A percentile compares a stretch with the other conserved stretches of the same genome.
Evolutionary conservation across 2,797 vertebrate species (phyloP).

Genomic region (Sus cebifrons): DNA sequence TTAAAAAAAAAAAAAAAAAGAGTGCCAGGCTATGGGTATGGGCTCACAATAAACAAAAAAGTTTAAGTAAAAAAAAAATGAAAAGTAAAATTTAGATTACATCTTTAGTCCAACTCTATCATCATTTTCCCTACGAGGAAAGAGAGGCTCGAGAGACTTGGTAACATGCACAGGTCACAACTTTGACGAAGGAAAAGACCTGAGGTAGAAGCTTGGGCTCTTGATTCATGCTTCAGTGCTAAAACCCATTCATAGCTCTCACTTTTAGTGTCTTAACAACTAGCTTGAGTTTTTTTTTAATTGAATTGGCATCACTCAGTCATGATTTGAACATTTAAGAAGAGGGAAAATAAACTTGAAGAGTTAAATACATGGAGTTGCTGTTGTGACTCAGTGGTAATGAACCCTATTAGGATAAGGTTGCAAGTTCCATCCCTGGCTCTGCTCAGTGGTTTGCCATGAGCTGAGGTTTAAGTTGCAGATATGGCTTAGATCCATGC

Average conservation of each 20-base stretch:
- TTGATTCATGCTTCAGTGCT: background rate
- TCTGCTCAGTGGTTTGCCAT: too few species aligned
- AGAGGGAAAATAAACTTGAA: background rate
- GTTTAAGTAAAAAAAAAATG: background rate
- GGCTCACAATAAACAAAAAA: background rate
- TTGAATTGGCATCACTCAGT: background rate
- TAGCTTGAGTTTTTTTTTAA: background rate
- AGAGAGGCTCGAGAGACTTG: background rate
- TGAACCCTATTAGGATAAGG: too few species aligned
- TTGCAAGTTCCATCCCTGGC: too few species aligned
- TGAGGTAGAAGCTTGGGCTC: background rate
- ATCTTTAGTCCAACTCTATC: background rate
- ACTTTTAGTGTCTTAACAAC: background rate
- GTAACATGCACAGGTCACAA: background rate
- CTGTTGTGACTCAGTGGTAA: too few species aligned
- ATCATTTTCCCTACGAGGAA: background rate
- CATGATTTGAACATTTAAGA: background rate
- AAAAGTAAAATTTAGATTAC: slow-evolving; percentile 15
- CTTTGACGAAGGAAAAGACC: background rate
- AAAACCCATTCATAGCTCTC: background rate
- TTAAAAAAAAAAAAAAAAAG: background rate
- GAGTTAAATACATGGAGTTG: background rate
- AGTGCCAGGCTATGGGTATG: background rate
- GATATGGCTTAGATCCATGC: too few species aligned
- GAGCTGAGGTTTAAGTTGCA: too few species aligned